A percentile compares a stretch with the other conserved stretches of the same genome.
These are phyloP conservation scores for Eupithecia exiguata DNA, from an alignment of 2,888 invertebrate genomes.

Conservation along the genomic window DNA sequence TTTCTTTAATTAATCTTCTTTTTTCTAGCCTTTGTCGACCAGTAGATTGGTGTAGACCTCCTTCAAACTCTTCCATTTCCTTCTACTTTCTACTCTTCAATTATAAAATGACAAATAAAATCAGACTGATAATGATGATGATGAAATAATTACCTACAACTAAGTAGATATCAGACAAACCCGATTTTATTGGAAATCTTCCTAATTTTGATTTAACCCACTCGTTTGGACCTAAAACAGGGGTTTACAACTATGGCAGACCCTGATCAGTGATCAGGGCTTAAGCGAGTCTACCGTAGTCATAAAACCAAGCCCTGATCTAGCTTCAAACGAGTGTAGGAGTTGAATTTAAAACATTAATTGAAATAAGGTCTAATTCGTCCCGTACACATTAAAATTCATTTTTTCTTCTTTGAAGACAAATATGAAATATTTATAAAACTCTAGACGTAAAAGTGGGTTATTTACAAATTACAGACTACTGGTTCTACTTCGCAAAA, in stretches of 20 bases:
- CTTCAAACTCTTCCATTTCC: too few species aligned
- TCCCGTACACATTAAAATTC: not conserved
- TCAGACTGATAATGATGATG: not conserved
- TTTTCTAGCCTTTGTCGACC: too few species aligned
- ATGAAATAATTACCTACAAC: not conserved
- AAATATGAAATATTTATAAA: conserved; percentile 1
- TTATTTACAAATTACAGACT: conserved; percentile 1
- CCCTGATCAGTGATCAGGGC: too few species aligned
- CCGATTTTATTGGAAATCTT: not conserved
- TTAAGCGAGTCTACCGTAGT: too few species aligned
- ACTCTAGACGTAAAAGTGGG: not conserved
- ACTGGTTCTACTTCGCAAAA: not conserved
- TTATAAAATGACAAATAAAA: not conserved
- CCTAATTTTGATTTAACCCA: not conserved
- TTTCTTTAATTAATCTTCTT: too few species aligned
- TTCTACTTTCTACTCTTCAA: too few species aligned
- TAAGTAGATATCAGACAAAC: not conserved
- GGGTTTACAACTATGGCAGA: too few species aligned
- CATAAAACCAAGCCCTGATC: too few species aligned
- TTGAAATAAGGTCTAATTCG: not conserved
- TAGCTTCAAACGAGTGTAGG: too few species aligned
- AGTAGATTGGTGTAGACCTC: too few species aligned
- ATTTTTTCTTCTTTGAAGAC: conserved; percentile 30
- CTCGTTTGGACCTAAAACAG: too few species aligned
- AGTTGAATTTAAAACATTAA: not conserved